Conservation (phyloP, 2,888 invertebrate species). For the Periphyllus acericola region DNA sequence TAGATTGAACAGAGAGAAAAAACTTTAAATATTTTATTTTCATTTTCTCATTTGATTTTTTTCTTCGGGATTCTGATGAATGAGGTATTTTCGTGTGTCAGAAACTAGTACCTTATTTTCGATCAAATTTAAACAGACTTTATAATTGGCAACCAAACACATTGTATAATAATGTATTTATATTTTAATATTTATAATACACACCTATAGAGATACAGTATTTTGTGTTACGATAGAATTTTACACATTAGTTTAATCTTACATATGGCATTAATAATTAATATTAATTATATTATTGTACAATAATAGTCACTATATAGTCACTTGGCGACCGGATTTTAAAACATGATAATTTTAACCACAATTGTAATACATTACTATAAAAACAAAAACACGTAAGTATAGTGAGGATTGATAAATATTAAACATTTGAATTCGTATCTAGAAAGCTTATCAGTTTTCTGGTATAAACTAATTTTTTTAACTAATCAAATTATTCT, state of each 20-base stretch:
- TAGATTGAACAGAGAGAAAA: conserved; percentile 33
- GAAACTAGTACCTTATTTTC: not conserved
- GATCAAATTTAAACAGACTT: not conserved
- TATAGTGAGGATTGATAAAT: too few relatives aligned
- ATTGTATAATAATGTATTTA: not conserved
- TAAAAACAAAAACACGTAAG: too few relatives aligned
- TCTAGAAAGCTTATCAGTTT: too few relatives aligned
- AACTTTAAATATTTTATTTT: conserved; percentile 42
- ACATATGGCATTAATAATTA: not conserved
- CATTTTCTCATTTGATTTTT: conserved; percentile 24
- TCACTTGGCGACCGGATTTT: not conserved
- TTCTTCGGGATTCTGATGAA: conserved; percentile 26
- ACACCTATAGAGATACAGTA: too few relatives aligned
- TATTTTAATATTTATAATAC: not conserved
- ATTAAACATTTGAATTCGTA: too few relatives aligned
- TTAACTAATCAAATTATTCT: too few relatives aligned
- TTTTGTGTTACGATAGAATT: too few relatives aligned
- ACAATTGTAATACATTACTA: too few relatives aligned
- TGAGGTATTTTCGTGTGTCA: not conserved
- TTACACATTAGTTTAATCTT: not conserved
- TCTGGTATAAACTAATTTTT: too few relatives aligned
- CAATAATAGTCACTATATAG: not conserved
- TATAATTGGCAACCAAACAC: not conserved
- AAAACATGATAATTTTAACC: not conserved
- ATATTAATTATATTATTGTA: not conserved